Evolutionary conservation across 2,888 invertebrate species (phyloP), one percentile per base, ranked within the genome.

Genomic region (Parthenolecanium corni): DNA sequence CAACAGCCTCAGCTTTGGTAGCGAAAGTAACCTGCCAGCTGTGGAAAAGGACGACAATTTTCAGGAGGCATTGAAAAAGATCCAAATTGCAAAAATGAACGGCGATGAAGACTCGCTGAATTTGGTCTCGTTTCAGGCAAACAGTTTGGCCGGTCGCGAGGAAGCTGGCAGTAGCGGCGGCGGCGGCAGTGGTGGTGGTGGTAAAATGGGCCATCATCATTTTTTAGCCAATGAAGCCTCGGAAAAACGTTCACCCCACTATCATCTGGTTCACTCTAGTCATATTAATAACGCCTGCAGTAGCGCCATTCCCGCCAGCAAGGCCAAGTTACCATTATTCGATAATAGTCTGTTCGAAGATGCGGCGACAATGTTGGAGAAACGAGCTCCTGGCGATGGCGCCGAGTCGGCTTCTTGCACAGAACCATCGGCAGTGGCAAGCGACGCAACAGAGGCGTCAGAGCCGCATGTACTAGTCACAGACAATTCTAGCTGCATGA

Each of bases 11-110:
- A 68, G 68, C 31, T 78, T 76, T 61, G 79, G 79, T 24, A 80
- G 80, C 69, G 80, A 80, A 65, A 78, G 79, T 25, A 80, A 79
- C 68, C 73, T 80, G 36, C 74, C 76, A 52, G 77, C 74, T 66
- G 73, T 74, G 36, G 72, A 73, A 52, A 73, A 78, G 46, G 76
- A 77, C 63, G 77, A 78, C 63, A 78, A 77, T 64, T 80, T 81
- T 67, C 76, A 79, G 68, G 76, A 78, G 64, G 77, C 79, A 54
- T 69, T 81, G 64, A 76, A 74, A 67, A 78, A 77, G 67, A 70
- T 79, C 21, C 66, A 69, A 25, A 66, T 69, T 0, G 68, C 67
- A 21, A 68, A 65, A 66, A 71, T 70, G 64, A 67, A 67, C 18
- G 68, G 70, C 70, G 25, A 68, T 67, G 65, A 71, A 52, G 66